Evolutionary conservation across 1,140 invertebrate species (phyloP).

Genomic region (Drosophila sproati): DNA sequence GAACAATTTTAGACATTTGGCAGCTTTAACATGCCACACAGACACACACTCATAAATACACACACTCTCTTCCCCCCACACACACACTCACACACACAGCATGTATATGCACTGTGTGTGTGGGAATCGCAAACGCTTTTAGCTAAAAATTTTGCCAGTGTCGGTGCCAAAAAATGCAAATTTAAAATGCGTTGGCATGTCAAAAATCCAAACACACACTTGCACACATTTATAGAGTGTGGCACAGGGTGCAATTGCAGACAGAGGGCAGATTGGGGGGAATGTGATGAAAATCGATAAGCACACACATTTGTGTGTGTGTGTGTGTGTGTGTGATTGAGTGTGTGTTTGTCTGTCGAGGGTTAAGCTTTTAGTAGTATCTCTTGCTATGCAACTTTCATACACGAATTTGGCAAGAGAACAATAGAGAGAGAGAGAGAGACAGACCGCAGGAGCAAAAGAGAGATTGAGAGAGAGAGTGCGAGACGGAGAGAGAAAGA

Average conservation of each 20-base stretch:
- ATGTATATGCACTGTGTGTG: neutral
- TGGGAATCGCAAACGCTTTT: constrained; percentile 61
- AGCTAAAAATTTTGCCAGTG: constrained; percentile 64
- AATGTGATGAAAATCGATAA: constrained; percentile 70
- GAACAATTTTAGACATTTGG: constrained; percentile 56
- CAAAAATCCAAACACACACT: constrained; percentile 65
- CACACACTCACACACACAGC: neutral
- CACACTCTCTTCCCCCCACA: constrained; percentile 1
- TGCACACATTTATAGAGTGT: constrained; percentile 15
- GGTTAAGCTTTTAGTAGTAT: constrained; percentile 79
- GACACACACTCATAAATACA: constrained; percentile 14
- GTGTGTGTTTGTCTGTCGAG: constrained; percentile 42
- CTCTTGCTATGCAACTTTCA: constrained; percentile 75
- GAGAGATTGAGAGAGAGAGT: constrained; percentile 25
- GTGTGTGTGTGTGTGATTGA: constrained; percentile 36
- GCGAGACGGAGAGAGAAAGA: neutral
- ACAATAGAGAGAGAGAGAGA: constrained; percentile 34
- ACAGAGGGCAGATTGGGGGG: constrained; percentile 21
- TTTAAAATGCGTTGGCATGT: constrained; percentile 81
- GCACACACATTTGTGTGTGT: neutral
- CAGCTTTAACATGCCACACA: constrained; percentile 45
- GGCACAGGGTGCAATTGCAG: constrained; percentile 52
- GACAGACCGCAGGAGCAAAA: too few species aligned
- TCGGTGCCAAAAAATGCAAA: constrained; percentile 78
- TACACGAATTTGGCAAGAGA: constrained; percentile 70